Evolutionary conservation across 2,888 invertebrate species (phyloP), one percentile per base, ranked within the genome.

Genomic region (Limnephilus auricula): DNA sequence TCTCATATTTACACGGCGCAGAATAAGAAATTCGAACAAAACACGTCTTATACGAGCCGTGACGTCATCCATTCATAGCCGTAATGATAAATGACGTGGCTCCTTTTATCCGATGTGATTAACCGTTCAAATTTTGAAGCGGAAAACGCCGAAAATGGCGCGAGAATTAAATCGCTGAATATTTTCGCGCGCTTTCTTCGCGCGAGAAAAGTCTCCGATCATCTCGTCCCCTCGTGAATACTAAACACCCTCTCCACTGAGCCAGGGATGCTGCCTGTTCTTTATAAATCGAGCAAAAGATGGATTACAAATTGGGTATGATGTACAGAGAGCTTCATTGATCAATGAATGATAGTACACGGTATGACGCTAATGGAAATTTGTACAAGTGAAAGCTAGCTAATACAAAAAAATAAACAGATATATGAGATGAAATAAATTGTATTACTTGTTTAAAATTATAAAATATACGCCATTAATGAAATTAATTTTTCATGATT

Each of bases 41-140:
- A 88, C 87, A 88, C 87, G 30, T 65, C 87, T 78, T 79, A 79
- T n/a, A 37, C 32, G 32, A 32, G 32, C 4, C 79, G 88, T 92
- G 91, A 92, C 91, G 92, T 82, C 90, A 80, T 37, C 91, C 92
- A 93, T 93, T 93, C 93, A 93, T 91, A 34, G 50, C 89, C 79
- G 86, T 93, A 93, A 93, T 93, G 93, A 93, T 93, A 93, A 93
- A 93, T 91, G 93, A 93, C 93, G 93, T 89, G 78, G 85, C 79
- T 34, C 89, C 82, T 85, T 45, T 92, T 92, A 92, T 92, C 90
- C 90, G 90, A 92, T 92, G 90, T 91, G 92, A 92, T 92, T 91
- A 92, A 92, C 92, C 91, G 91, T 92, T 85, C 92, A 89, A 91
- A 90, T 91, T 90, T 92, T 91, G 91, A 90, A 83, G 89, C 83